Evolutionary conservation across 2,888 invertebrate genomes (phyloP).

Genomic region (Aphrophora alni): DNA sequence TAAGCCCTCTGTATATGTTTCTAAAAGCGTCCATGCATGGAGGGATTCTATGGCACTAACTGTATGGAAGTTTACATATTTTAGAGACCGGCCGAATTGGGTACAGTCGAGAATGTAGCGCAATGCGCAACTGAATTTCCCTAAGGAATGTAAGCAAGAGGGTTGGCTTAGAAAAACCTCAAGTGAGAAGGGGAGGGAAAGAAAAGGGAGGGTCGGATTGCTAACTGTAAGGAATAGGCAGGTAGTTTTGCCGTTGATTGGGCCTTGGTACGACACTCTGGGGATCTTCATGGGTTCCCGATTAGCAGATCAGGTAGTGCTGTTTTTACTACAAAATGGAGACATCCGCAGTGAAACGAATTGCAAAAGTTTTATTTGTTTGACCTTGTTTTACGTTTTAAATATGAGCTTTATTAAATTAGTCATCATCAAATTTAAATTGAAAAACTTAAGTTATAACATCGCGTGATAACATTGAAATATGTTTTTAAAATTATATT

Average conservation of each 20-base stretch:
- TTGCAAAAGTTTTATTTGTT: not conserved
- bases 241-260: not conserved
- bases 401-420: too few relatives aligned
- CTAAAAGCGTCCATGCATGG: too few relatives aligned
- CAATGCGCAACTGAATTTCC: not conserved
- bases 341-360: not conserved
- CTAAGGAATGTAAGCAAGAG: not conserved
- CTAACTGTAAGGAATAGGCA: constrained; percentile 2
- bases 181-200: not conserved
- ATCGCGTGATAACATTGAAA: too few relatives aligned
- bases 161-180: constrained; percentile 2
- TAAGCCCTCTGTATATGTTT: not conserved
- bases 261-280: not conserved
- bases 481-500: too few relatives aligned
- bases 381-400: too few relatives aligned
- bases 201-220: not conserved
- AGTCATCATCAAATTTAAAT: too few relatives aligned
- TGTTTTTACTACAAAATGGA: constrained; percentile 1
- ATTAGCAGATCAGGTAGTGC: constrained; percentile 2
- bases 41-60: not conserved
- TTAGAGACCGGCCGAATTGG: not conserved
- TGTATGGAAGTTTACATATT: not conserved
- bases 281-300: not conserved
- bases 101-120: not conserved
- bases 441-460: too few relatives aligned